Evolutionary conservation across 1,140 invertebrate genomes (phyloP).

Genomic region (Drosophila bipectinata): DNA sequence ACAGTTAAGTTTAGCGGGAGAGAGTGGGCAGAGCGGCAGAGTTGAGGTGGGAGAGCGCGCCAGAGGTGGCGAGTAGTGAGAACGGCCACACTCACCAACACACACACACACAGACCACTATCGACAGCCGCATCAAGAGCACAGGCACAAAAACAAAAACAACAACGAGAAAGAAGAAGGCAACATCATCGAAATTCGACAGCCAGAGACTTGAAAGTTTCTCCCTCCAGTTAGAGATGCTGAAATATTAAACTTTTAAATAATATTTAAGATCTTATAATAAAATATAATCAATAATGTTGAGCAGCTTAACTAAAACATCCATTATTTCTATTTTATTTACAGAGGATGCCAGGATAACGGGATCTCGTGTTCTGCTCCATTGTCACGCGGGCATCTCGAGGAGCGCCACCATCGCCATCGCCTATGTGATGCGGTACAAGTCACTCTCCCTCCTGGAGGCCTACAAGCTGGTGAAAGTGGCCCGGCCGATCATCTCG

Average conservation of each 20-base stretch:
- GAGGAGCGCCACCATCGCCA: constrained; percentile 96
- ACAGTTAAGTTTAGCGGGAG: constrained; percentile 29
- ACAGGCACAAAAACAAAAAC: constrained; percentile 6
- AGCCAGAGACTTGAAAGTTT: constrained; percentile 50
- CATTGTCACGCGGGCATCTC: constrained; percentile 98
- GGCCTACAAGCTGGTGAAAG: constrained; percentile 95
- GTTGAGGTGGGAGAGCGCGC: constrained; percentile 4
- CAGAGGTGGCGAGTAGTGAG: constrained; percentile 11
- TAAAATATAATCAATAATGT: not conserved
- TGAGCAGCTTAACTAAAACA: not conserved
- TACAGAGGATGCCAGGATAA: constrained; percentile 93
- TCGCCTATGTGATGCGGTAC: constrained; percentile 97
- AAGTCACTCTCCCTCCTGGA: constrained; percentile 94
- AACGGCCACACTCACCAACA: constrained; percentile 44
- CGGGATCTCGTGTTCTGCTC: constrained; percentile 92
- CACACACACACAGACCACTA: constrained; percentile 46
- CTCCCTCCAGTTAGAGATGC: constrained; percentile 30
- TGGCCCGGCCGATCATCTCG: constrained; percentile 94
- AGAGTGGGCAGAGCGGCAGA: constrained; percentile 21
- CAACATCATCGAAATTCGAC: constrained; percentile 60
- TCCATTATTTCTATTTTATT: constrained; percentile 80
- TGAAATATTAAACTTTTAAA: not conserved
- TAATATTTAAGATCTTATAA: not conserved
- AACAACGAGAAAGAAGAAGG: not conserved
- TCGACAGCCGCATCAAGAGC: constrained; percentile 66